Evolutionary conservation across 2,888 invertebrate genomes (phyloP).

Genomic region (Colostygia pectinataria): DNA sequence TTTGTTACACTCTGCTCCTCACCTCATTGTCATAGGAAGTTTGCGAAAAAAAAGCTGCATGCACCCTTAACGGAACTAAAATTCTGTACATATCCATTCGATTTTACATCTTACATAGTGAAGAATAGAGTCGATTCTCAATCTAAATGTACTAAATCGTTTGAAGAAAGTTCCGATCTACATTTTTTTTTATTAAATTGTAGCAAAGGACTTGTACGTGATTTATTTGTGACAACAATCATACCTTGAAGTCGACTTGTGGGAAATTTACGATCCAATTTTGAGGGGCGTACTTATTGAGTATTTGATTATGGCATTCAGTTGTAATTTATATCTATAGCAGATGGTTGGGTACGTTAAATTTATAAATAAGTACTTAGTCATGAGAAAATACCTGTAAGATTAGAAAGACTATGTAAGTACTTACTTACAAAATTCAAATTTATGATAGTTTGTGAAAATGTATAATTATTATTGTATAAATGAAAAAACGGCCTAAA

Average conservation of each 20-base stretch:
- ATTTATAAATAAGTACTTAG: constrained; percentile 18
- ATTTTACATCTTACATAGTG: constrained; percentile 24
- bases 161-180: constrained; percentile 58
- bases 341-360: constrained; percentile 42
- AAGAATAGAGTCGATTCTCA: constrained; percentile 22
- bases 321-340: constrained; percentile 47
- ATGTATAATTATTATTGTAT: too few species aligned
- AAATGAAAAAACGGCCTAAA: too few species aligned
- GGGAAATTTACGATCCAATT: constrained; percentile 77
- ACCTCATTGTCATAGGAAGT: constrained; percentile 67
- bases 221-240: constrained; percentile 79
- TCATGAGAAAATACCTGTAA: constrained; percentile 13
- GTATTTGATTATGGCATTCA: constrained; percentile 56
- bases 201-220: constrained; percentile 53
- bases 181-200: constrained; percentile 58
- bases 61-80: constrained; percentile 40
- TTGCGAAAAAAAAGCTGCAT: constrained; percentile 61
- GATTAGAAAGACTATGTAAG: too few species aligned
- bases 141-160: constrained; percentile 13
- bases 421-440: too few species aligned
- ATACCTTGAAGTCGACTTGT: constrained; percentile 58
- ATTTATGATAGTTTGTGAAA: too few species aligned
- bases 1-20: constrained; percentile 46
- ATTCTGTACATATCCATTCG: not conserved
- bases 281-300: constrained; percentile 60